Conservation (phyloP, 2,113 vertebrate species). For the Solenodon paradoxus region DNA sequence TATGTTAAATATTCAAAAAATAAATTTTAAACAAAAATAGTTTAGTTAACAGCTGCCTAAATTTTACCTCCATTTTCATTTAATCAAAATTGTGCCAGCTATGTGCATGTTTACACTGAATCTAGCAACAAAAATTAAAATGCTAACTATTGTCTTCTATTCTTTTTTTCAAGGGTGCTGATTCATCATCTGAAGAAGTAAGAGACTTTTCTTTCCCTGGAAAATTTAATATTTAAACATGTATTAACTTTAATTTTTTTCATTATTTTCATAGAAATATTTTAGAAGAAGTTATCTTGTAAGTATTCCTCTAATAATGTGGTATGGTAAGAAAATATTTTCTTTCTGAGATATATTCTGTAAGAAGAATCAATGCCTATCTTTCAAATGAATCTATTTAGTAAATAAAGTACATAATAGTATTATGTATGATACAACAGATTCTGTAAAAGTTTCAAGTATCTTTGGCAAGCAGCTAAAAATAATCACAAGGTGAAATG, state of each 20-base stretch:
- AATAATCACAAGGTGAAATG: neutral
- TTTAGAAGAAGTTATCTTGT: rapidly evolving
- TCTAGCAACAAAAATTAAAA: neutral
- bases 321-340: neutral
- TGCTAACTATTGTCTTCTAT: neutral
- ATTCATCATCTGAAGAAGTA: constrained; percentile 28
- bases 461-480: too few species aligned
- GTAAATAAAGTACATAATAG: neutral
- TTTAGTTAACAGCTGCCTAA: neutral
- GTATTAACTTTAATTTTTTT: neutral
- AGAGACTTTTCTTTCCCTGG: neutral
- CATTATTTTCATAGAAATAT: neutral
- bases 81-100: neutral
- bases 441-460: too few species aligned
- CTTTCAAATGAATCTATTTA: neutral
- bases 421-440: too few species aligned
- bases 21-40: neutral
- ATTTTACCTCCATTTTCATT: neutral
- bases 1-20: neutral
- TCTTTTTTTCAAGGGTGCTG: neutral
- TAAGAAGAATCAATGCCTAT: neutral
- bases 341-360: neutral
- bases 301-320: neutral
- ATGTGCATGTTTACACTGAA: neutral
- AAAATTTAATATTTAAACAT: neutral